Evolutionary conservation across 2,113 vertebrate species (phyloP).

Genomic region (Pteruthius melanotis): DNA sequence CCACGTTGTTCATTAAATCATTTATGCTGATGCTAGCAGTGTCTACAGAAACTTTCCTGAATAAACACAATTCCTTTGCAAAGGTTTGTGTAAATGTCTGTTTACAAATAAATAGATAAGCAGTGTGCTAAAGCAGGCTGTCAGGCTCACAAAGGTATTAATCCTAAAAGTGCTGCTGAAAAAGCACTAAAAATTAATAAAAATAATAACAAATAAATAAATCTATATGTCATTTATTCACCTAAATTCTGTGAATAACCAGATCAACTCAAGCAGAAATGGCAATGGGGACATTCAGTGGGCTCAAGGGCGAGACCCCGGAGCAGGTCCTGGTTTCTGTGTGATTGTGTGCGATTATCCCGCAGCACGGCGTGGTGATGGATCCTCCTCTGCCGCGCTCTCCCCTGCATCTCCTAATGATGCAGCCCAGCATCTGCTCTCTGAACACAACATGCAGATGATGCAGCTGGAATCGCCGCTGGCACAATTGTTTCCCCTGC

Average conservation of each 20-base stretch:
- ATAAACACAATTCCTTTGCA: neutral
- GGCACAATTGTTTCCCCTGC: neutral
- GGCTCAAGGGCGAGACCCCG: neutral
- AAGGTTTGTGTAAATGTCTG: neutral
- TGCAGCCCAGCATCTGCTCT: conserved; percentile 34
- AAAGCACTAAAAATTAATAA: neutral
- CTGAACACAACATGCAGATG: neutral
- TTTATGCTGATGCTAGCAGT: neutral
- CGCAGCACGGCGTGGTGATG: neutral
- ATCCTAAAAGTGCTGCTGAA: neutral
- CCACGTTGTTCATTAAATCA: neutral
- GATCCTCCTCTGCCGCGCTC: neutral
- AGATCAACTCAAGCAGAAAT: neutral
- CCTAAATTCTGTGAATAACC: neutral
- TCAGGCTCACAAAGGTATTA: neutral
- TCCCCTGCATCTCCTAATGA: neutral
- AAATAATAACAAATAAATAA: neutral
- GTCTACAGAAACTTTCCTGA: neutral
- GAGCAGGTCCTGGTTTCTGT: neutral
- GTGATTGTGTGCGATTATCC: neutral
- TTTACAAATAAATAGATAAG: neutral
- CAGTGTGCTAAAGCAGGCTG: neutral
- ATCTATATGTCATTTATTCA: rapidly evolving
- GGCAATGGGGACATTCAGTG: neutral
- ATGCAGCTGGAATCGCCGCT: conserved; percentile 17